phyloP scores from a whole-genome alignment of 2,888 invertebrate genomes.

The Catocala nupta region DNA sequence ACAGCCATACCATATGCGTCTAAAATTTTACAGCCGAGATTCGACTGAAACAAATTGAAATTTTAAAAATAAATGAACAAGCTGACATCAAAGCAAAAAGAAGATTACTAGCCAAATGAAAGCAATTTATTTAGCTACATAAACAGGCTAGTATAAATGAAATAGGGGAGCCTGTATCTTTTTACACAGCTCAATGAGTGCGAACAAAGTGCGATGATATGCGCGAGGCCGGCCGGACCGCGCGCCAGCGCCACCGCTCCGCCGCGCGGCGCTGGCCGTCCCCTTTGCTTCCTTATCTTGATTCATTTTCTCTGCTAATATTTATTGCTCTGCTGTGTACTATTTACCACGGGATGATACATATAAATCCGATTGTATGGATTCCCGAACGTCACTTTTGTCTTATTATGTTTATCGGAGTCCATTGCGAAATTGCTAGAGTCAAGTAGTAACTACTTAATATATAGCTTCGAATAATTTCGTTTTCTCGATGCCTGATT shows the following conservation, averaged over 20 bases:
- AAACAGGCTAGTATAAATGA: constrained; percentile 65
- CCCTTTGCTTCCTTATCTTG: constrained; percentile 63
- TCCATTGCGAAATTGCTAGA: not conserved
- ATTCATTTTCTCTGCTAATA: constrained; percentile 67
- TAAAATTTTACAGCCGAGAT: constrained; percentile 19
- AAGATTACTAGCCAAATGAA: constrained; percentile 66
- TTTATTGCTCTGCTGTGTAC: constrained; percentile 58
- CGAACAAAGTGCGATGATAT: constrained; percentile 69
- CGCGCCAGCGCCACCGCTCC: constrained; percentile 19
- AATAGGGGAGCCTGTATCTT: constrained; percentile 76
- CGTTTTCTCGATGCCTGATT: constrained; percentile 1
- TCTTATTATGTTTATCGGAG: not conserved
- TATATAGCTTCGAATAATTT: not conserved
- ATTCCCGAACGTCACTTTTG: not conserved
- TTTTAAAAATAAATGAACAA: constrained; percentile 38
- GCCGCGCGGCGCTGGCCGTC: constrained; percentile 29
- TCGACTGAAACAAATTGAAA: constrained; percentile 36
- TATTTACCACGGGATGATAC: constrained; percentile 25
- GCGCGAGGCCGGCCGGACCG: constrained; percentile 44
- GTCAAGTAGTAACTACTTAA: not conserved
- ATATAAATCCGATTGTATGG: not conserved
- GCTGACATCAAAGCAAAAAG: constrained; percentile 64
- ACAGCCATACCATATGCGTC: constrained; percentile 1
- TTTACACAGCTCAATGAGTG: constrained; percentile 74
- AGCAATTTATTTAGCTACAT: constrained; percentile 69